These are phyloP conservation scores for Lordiphosa collinella DNA, from an alignment of 1,140 invertebrate genomes.

Conservation along the genomic window DNA sequence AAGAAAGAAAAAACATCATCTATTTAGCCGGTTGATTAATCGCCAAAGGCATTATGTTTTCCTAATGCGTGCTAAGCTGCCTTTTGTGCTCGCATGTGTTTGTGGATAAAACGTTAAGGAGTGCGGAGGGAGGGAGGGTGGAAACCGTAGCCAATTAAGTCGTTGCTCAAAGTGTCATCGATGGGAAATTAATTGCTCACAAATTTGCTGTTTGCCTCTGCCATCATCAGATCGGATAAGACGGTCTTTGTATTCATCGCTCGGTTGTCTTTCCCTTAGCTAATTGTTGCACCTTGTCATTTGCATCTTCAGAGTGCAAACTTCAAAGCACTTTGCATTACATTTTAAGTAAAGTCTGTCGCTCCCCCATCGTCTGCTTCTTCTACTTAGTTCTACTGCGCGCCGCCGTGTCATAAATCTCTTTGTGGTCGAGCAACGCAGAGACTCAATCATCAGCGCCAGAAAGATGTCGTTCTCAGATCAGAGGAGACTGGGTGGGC, in stretches of 20 bases:
- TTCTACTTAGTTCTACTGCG: neutral
- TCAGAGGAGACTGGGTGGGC: neutral
- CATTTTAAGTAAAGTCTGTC: constrained; percentile 35
- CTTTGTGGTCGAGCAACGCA: neutral
- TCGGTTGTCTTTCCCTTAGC: constrained; percentile 10
- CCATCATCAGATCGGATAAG: neutral
- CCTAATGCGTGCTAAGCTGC: constrained; percentile 50
- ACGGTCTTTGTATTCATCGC: constrained; percentile 12
- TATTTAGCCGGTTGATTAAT: constrained; percentile 71
- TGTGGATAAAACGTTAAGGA: constrained; percentile 14
- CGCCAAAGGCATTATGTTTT: constrained; percentile 66
- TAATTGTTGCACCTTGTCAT: constrained; percentile 39
- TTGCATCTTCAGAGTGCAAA: constrained; percentile 22
- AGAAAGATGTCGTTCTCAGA: constrained; percentile 7
- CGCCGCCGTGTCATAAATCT: constrained; percentile 26
- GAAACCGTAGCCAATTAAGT: constrained; percentile 68
- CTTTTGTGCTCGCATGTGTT: constrained; percentile 25
- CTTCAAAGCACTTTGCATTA: constrained; percentile 49
- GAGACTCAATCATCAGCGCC: neutral
- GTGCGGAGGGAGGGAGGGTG: constrained; percentile 15
- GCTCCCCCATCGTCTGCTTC: neutral
- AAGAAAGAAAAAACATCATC: constrained; percentile 18
- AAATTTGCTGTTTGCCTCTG: constrained; percentile 25
- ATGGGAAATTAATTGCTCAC: constrained; percentile 67
- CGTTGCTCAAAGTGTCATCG: constrained; percentile 69